Percentiles rank a stretch among this genome's conserved stretches.
These are phyloP conservation scores for Ascidia mentula DNA, from an alignment of 23 tunicate species.

Conservation along the genomic window DNA sequence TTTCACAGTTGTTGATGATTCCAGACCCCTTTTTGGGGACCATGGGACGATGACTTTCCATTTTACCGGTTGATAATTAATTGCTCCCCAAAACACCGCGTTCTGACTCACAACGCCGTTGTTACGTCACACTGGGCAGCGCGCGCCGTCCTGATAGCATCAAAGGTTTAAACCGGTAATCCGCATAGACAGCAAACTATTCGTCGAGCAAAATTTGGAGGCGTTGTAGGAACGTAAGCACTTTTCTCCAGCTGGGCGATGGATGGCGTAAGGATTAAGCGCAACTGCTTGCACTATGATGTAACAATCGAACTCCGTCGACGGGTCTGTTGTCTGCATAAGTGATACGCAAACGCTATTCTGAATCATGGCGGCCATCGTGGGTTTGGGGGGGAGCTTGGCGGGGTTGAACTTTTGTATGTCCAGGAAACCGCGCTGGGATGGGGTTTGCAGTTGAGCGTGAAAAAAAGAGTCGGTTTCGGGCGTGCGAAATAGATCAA, in stretches of 20 bases:
- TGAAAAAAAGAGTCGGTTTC: background rate
- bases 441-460: background rate
- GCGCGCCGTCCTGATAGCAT: slow-evolving; percentile 4
- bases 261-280: background rate
- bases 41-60: background rate
- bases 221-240: background rate
- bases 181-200: background rate
- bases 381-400: background rate
- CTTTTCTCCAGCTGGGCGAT: background rate
- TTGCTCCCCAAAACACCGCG: background rate
- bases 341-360: background rate
- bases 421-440: background rate
- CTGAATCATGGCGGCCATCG: background rate
- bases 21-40: background rate
- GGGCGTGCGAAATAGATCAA: background rate
- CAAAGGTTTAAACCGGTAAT: background rate
- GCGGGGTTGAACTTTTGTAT: background rate
- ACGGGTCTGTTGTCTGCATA: background rate
- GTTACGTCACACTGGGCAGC: background rate
- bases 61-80: background rate
- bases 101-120: background rate
- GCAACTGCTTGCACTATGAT: background rate
- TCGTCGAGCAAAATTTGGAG: background rate
- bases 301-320: background rate
- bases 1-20: background rate